These are phyloP conservation scores for Nansenia antarctica DNA, from an alignment of 2,113 vertebrate species.

Conservation along the genomic window DNA sequence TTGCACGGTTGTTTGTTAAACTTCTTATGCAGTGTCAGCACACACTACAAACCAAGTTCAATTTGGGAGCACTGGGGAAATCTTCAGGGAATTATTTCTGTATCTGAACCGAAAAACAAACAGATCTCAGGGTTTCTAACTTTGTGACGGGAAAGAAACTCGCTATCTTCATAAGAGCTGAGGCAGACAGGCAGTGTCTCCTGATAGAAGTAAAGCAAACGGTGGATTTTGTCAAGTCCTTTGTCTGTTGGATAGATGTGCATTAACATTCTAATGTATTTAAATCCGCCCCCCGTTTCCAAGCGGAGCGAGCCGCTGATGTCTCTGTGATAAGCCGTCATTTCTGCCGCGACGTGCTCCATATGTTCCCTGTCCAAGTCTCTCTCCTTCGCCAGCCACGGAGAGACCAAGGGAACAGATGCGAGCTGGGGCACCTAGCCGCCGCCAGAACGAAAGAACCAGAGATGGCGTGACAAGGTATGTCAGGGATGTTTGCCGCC, in stretches of 20 bases:
- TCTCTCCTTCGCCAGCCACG: neutral
- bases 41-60: no score
- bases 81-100: no score
- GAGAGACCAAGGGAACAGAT: slow-evolving; percentile 14
- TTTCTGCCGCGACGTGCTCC: slow-evolving; percentile 15
- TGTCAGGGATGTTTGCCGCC: no score
- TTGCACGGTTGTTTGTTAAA: neutral
- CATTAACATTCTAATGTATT: slow-evolving; percentile 13
- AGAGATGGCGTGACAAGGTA: neutral
- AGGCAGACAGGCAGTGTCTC: neutral
- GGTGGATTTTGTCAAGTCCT: neutral
- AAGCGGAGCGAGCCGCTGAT: neutral
- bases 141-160: no score
- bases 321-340: slow-evolving; percentile 3
- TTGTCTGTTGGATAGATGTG: neutral
- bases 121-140: neutral
- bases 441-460: neutral
- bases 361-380: slow-evolving; percentile 13
- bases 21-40: neutral
- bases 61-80: neutral
- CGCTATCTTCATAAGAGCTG: neutral
- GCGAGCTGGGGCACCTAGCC: neutral
- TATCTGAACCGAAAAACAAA: neutral
- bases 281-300: slow-evolving; percentile 2
- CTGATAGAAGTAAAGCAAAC: neutral